A percentile compares a stretch with the other conserved stretches of the same genome.
phyloP scores from a whole-genome alignment of 2,888 invertebrate genomes.

The Leptopterna dolabrata region DNA sequence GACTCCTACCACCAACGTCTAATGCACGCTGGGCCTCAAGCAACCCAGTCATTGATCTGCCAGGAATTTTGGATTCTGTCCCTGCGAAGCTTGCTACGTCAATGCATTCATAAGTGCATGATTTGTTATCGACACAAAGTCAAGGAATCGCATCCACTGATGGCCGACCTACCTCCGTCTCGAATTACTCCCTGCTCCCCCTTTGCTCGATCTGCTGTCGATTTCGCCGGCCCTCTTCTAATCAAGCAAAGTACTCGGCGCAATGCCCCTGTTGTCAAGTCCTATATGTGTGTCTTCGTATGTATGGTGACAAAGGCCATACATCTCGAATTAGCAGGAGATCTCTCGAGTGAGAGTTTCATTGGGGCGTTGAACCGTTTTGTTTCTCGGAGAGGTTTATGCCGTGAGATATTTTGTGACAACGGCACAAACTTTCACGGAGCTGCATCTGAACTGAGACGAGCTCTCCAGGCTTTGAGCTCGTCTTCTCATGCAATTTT shows the following conservation, averaged over 20 bases:
- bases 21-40: not conserved
- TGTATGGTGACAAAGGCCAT: not conserved
- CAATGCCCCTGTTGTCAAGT: not conserved
- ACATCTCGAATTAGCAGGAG: not conserved
- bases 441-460: not conserved
- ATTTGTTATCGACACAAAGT: not conserved
- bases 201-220: not conserved
- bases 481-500: not conserved
- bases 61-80: not conserved
- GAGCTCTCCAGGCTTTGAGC: not conserved
- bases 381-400: not conserved
- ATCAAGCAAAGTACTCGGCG: not conserved
- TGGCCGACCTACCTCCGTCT: not conserved
- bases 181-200: not conserved
- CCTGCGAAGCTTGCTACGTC: not conserved
- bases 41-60: not conserved
- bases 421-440: not conserved
- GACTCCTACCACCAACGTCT: not conserved
- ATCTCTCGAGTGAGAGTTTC: not conserved
- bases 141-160: not conserved
- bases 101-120: not conserved
- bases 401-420: not conserved
- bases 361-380: not conserved
- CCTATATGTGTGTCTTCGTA: not conserved
- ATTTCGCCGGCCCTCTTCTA: not conserved